Evolutionary conservation across 2,797 vertebrate species (phyloP).

Genomic region (Takifugu ocellatus): DNA sequence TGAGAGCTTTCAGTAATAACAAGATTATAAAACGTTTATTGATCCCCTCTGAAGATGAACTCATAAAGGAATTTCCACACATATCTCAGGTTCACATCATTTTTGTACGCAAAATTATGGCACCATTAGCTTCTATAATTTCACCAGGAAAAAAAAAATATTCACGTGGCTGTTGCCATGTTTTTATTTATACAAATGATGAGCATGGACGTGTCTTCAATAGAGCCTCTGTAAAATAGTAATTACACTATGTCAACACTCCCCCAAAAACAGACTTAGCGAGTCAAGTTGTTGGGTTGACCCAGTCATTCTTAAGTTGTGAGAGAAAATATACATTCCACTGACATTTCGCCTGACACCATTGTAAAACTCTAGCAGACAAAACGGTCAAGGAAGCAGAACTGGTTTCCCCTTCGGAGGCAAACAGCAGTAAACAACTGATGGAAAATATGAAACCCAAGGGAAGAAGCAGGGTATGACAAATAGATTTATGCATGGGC

Average conservation of each 20-base stretch:
- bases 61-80: slow-evolving; percentile 71
- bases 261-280: slow-evolving; percentile 49
- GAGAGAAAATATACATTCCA: slow-evolving; percentile 66
- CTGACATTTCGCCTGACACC: slow-evolving; percentile 59
- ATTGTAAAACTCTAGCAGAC: slow-evolving; percentile 52
- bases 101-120: slow-evolving; percentile 62
- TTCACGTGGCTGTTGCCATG: slow-evolving; percentile 60
- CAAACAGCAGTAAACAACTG: slow-evolving; percentile 68
- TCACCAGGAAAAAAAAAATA: slow-evolving; percentile 58
- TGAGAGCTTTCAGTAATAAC: slow-evolving; percentile 66
- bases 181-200: slow-evolving; percentile 72
- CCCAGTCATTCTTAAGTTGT: slow-evolving; percentile 48
- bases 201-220: slow-evolving; percentile 54
- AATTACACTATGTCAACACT: slow-evolving; percentile 66
- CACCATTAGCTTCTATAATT: slow-evolving; percentile 67
- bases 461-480: slow-evolving; percentile 62
- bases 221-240: slow-evolving; percentile 61
- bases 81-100: slow-evolving; percentile 60
- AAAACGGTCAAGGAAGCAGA: slow-evolving; percentile 70
- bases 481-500: slow-evolving; percentile 69
- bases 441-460: slow-evolving; percentile 68
- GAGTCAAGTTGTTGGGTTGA: slow-evolving; percentile 38
- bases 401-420: slow-evolving; percentile 71
- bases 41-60: slow-evolving; percentile 68
- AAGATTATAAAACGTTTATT: slow-evolving; percentile 75